A percentile compares a stretch with the other conserved stretches of the same genome.
Conservation (phyloP, 1,140 invertebrate species). For the Apis florea region DNA sequence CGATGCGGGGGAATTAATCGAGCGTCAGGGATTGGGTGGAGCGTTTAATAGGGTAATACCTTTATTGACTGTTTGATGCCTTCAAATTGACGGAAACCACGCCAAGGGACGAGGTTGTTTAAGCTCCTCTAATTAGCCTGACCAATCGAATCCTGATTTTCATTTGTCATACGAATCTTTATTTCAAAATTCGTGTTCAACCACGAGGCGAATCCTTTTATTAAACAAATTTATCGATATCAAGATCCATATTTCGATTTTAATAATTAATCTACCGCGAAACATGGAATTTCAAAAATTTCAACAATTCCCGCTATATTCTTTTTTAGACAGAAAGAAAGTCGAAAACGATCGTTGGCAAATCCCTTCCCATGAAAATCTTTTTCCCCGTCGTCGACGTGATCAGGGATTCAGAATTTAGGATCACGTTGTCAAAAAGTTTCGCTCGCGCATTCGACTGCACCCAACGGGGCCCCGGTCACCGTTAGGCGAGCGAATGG, state of each 20-base stretch:
- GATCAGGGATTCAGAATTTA: constrained; percentile 27
- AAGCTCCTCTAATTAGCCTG: not conserved
- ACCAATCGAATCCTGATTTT: not conserved
- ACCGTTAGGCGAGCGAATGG: constrained; percentile 13
- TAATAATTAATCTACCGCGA: too few relatives aligned
- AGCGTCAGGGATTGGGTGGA: not conserved
- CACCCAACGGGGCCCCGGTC: constrained; percentile 44
- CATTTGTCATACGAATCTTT: not conserved
- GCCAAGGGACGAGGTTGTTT: not conserved
- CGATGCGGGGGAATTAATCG: not conserved
- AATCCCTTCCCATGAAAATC: not conserved
- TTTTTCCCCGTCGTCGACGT: not conserved
- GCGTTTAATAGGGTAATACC: constrained; percentile 3
- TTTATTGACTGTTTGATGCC: constrained; percentile 7
- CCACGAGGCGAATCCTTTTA: too few relatives aligned
- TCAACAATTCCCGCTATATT: too few relatives aligned
- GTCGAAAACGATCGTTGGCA: not conserved
- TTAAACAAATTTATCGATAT: too few relatives aligned
- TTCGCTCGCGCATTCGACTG: constrained; percentile 23
- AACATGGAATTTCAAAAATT: too few relatives aligned
- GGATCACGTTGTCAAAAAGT: constrained; percentile 50
- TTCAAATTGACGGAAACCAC: not conserved
- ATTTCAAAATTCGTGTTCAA: too few relatives aligned
- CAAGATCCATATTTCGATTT: too few relatives aligned
- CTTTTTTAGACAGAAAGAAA: not conserved